Base-by-base conservation (phyloP, 2,888 invertebrate genomes). In the Tachina grossa region DNA sequence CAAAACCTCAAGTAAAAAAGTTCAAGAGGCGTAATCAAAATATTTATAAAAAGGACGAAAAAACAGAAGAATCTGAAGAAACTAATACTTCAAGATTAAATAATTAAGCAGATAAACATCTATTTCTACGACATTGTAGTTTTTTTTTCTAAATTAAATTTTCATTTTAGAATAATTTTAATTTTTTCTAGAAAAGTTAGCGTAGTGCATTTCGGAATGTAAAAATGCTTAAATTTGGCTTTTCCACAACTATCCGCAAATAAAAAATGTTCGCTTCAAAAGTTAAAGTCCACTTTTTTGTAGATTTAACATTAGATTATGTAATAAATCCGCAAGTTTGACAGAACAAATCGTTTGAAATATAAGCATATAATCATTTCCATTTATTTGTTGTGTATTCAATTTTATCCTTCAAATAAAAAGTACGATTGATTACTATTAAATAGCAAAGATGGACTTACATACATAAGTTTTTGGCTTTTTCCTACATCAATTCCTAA, bases 21-120 rank as follows among this genome's bases (percentile, higher is more conserved):
- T 91, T 93, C n/a, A 93, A 92, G 83, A 89, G 93, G 49, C 88
- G 93, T 61, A 93, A 93, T 86, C 91, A 92, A 82, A 87, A 88
- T 61, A 90, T 92, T 16, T 93, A 93, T 85, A 88, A 89, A n/a
- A 87, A 89, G 19, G 89, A 89, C 1, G 88, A 88, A 3, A 77
- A 69, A 16, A n/a, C 39, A 41, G 22, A 77, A 5, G 87, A 88
- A 0, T 22, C 19, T 11, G 51, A 59, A 47, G 55, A 49, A 57
- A 57, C 65, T 39, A n/a, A 76, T 51, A 51, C 1, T 11, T 57
- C 31, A 31, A 10, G 22, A 11, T 55, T 16, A 61, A 11, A 31
- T 3, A 41, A 47, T 47, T 13, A 47, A 47, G 14, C 47, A 47
- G 14, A 47, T 10, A 8, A 47, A 47, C 13, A 47, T 47, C 13